phyloP scores from a whole-genome alignment of 2,797 vertebrate species.

The Syngnathus rostellatus region DNA sequence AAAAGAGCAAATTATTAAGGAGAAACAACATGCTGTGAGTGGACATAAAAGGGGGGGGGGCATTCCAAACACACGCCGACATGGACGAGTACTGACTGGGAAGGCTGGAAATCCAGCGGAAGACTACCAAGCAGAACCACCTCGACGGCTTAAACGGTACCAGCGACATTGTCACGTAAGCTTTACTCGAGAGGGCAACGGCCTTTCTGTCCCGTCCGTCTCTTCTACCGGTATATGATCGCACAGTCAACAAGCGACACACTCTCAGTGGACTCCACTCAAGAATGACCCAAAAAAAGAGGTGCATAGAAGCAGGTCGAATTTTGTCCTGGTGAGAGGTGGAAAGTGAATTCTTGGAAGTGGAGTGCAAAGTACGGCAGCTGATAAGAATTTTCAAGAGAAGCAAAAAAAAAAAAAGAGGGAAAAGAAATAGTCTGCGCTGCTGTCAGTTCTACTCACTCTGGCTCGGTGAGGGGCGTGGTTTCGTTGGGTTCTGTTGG shows the following conservation, averaged over 20 bases:
- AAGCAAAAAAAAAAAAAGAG: conserved; percentile 20
- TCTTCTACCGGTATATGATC: conserved; percentile 63
- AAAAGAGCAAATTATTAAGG: conserved; percentile 49
- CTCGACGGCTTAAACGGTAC: conserved; percentile 65
- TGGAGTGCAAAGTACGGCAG: conserved; percentile 58
- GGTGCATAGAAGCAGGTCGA: neutral
- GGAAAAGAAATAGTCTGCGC: neutral
- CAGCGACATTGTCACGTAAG: conserved; percentile 51
- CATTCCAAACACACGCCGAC: conserved; percentile 61
- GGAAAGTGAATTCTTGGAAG: conserved; percentile 50
- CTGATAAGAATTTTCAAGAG: conserved; percentile 22
- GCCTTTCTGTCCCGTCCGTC: conserved; percentile 31
- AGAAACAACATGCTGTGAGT: conserved; percentile 65
- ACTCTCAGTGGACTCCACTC: conserved; percentile 62
- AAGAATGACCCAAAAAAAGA: conserved; percentile 46
- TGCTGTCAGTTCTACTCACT: conserved; percentile 69
- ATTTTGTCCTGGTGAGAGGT: conserved; percentile 39
- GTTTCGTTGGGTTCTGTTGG: conserved; percentile 94
- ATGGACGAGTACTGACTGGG: conserved; percentile 50
- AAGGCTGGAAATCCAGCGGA: conserved; percentile 34
- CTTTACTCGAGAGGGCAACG: conserved; percentile 35
- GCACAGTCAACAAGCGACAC: conserved; percentile 50
- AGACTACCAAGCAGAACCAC: conserved; percentile 51
- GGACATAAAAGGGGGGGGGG: conserved; percentile 51
- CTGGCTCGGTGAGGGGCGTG: conserved; percentile 92